Evolutionary conservation across 1,140 invertebrate genomes (phyloP).

Genomic region (Plectrocnemia conspersa): DNA sequence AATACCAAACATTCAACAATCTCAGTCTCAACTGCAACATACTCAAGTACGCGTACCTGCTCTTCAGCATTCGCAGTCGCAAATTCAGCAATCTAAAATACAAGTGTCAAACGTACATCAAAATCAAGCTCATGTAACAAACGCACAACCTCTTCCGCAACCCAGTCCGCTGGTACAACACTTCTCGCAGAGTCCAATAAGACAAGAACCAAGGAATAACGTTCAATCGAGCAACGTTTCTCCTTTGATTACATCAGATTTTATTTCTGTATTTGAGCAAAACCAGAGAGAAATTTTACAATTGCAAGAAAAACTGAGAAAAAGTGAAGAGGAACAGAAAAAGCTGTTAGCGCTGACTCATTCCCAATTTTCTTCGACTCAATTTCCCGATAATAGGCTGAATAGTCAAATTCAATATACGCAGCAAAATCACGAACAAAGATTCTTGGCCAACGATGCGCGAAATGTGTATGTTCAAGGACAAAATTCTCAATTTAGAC

Average conservation of each 20-base stretch:
- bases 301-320: constrained; percentile 30
- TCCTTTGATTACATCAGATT: constrained; percentile 13
- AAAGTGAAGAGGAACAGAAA: constrained; percentile 29
- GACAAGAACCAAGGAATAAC: constrained; percentile 26
- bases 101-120: no score
- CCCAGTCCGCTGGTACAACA: constrained; percentile 26
- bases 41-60: constrained; percentile 28
- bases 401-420: constrained; percentile 25
- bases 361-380: constrained; percentile 1
- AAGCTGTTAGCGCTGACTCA: constrained; percentile 25
- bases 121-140: no score
- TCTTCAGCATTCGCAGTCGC: constrained; percentile 38
- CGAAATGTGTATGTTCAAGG: constrained; percentile 18
- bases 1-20: constrained; percentile 40
- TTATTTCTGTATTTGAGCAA: constrained; percentile 31
- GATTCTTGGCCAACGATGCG: background rate
- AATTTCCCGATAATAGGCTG: background rate
- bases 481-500: constrained; percentile 23
- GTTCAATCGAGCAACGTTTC: constrained; percentile 25
- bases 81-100: constrained; percentile 42
- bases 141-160: constrained; percentile 38
- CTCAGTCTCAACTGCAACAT: constrained; percentile 44
- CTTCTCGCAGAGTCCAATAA: constrained; percentile 25
- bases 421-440: constrained; percentile 26
- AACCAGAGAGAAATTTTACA: constrained; percentile 32